Percentiles rank a stretch among this genome's conserved stretches.
Evolutionary conservation across 2,797 vertebrate genomes (phyloP).

Genomic region (Furcifer pardalis): DNA sequence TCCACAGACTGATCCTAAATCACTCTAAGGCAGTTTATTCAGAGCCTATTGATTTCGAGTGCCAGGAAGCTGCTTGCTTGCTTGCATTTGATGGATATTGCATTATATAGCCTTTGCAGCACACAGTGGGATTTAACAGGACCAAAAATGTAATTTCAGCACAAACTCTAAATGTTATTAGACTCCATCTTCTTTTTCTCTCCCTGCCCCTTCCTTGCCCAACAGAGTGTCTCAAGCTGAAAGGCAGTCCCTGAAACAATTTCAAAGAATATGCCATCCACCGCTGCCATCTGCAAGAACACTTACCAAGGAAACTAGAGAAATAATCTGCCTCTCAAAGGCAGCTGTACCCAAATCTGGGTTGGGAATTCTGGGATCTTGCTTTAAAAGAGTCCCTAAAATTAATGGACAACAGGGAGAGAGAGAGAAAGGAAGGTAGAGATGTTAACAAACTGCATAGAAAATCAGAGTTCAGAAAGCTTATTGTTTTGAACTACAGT

Average conservation of each 20-base stretch:
- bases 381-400: neutral
- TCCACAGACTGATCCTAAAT: slow-evolving; percentile 67
- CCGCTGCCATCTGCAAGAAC: neutral
- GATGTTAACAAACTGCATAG: too few relatives aligned
- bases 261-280: slow-evolving; percentile 20
- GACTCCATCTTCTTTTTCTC: slow-evolving; percentile 60
- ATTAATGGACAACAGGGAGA: neutral
- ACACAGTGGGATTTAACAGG: slow-evolving; percentile 64
- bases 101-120: slow-evolving; percentile 65
- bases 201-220: slow-evolving; percentile 20
- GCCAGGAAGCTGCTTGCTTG: slow-evolving; percentile 70
- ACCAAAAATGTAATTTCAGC: slow-evolving; percentile 73
- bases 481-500: too few relatives aligned
- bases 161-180: slow-evolving; percentile 67
- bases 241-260: slow-evolving; percentile 21
- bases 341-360: neutral
- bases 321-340: neutral
- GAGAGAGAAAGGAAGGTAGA: neutral
- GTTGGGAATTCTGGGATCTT: too few relatives aligned
- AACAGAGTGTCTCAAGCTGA: slow-evolving; percentile 39
- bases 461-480: too few relatives aligned
- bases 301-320: neutral
- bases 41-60: slow-evolving; percentile 72
- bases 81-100: slow-evolving; percentile 67
- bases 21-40: slow-evolving; percentile 71